Conservation (phyloP, 2,113 vertebrate species). For the Scolopax mira region DNA sequence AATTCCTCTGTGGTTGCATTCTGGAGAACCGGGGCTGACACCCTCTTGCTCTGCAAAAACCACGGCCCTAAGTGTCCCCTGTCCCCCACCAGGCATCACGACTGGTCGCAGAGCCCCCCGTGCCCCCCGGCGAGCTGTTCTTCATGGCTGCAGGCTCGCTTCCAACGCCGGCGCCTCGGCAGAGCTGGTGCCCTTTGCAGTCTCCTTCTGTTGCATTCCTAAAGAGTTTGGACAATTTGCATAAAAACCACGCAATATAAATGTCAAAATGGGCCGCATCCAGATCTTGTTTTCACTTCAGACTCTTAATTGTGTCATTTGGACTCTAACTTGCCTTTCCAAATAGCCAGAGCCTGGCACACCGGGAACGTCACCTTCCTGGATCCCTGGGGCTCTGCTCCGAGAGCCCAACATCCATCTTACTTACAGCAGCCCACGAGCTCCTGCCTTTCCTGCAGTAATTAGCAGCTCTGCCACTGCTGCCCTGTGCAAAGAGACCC, state of each 20-base stretch:
- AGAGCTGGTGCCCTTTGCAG: background rate
- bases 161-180: background rate
- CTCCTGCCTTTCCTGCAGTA: background rate
- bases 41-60: background rate
- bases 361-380: background rate
- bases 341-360: background rate
- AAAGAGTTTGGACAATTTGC: background rate
- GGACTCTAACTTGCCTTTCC: background rate
- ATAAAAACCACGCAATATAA: background rate
- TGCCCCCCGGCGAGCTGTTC: background rate
- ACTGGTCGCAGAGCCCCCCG: fast-evolving
- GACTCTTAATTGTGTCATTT: background rate
- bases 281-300: conserved; percentile 2
- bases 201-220: background rate
- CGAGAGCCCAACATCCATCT: background rate
- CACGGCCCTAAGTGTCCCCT: background rate
- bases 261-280: background rate
- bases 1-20: fast-evolving
- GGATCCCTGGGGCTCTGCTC: background rate
- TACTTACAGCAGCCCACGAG: fast-evolving
- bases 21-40: background rate
- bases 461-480: background rate
- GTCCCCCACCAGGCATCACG: background rate
- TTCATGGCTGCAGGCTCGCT: fast-evolving
- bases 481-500: background rate